These are phyloP conservation scores for Ciconia boyciana DNA, from an alignment of 2,113 vertebrate species.

Conservation along the genomic window DNA sequence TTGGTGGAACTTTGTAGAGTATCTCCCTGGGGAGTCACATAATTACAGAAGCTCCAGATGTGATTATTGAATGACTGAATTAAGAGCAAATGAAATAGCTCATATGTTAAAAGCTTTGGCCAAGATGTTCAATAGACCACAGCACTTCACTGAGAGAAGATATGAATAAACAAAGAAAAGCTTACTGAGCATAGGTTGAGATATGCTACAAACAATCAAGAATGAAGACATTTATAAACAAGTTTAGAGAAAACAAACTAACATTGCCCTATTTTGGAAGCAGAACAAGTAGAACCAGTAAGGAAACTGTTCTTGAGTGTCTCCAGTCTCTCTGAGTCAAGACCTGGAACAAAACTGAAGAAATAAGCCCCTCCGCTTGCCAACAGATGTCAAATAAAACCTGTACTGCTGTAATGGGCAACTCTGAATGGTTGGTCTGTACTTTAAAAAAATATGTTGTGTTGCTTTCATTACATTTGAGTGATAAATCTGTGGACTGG, in stretches of 20 bases:
- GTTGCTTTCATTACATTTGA: not conserved
- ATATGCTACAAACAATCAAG: not conserved
- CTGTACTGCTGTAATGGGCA: not conserved
- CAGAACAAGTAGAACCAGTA: not conserved
- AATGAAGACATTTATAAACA: not conserved
- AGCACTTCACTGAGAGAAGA: not conserved
- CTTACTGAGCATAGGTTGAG: not conserved
- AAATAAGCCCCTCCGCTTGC: not conserved
- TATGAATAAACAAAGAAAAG: not conserved
- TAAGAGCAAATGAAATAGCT: not conserved
- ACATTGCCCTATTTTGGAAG: not conserved
- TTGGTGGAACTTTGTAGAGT: not conserved
- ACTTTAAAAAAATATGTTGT: not conserved
- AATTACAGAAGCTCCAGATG: not conserved
- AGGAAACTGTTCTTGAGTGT: not conserved
- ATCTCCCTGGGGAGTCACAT: not conserved
- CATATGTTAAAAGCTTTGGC: not conserved
- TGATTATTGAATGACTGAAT: not conserved
- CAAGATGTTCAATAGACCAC: not conserved
- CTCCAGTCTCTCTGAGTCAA: not conserved
- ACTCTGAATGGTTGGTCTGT: not conserved
- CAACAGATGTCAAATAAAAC: not conserved
- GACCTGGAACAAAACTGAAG: not conserved
- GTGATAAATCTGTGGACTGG: not conserved
- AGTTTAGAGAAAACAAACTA: not conserved